These are phyloP conservation scores for Dinoponera quadriceps DNA, from an alignment of 1,140 invertebrate genomes.

Conservation along the genomic window DNA sequence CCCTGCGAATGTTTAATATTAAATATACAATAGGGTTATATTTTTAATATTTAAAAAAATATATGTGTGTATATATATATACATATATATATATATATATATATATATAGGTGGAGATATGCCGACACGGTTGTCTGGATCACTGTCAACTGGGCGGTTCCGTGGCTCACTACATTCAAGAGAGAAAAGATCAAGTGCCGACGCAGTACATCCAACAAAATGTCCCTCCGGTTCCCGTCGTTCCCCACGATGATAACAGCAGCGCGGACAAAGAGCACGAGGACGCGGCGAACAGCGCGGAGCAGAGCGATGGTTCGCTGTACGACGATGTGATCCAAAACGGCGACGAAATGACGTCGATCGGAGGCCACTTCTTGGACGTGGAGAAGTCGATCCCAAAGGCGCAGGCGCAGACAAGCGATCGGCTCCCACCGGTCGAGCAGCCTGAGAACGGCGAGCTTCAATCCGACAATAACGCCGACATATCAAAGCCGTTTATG, in stretches of 20 bases:
- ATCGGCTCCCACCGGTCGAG: conserved; percentile 78
- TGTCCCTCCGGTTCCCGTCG: conserved; percentile 69
- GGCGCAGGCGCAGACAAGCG: conserved; percentile 85
- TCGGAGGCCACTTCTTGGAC: conserved; percentile 81
- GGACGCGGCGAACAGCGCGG: conserved; percentile 37
- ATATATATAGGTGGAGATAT: conserved; percentile 95
- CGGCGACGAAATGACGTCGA: conserved; percentile 85
- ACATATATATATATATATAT: too few relatives aligned
- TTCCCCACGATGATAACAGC: conserved; percentile 75
- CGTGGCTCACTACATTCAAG: conserved; percentile 80
- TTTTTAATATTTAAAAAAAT: too few relatives aligned
- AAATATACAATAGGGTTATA: too few relatives aligned
- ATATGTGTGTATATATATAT: too few relatives aligned
- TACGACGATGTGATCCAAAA: conserved; percentile 89
- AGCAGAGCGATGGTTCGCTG: conserved; percentile 82
- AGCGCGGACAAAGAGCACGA: conserved; percentile 67
- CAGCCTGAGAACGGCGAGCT: conserved; percentile 71
- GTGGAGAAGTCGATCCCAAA: conserved; percentile 81
- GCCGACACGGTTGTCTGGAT: conserved; percentile 95
- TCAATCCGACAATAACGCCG: conserved; percentile 70
- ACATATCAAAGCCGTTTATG: conserved; percentile 80
- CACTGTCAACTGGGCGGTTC: conserved; percentile 90
- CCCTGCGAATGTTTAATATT: too few relatives aligned
- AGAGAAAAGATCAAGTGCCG: conserved; percentile 82
- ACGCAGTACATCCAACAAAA: conserved; percentile 84